Base-by-base conservation (phyloP, 2,797 vertebrate species). In the Muscicapa comitata region DNA sequence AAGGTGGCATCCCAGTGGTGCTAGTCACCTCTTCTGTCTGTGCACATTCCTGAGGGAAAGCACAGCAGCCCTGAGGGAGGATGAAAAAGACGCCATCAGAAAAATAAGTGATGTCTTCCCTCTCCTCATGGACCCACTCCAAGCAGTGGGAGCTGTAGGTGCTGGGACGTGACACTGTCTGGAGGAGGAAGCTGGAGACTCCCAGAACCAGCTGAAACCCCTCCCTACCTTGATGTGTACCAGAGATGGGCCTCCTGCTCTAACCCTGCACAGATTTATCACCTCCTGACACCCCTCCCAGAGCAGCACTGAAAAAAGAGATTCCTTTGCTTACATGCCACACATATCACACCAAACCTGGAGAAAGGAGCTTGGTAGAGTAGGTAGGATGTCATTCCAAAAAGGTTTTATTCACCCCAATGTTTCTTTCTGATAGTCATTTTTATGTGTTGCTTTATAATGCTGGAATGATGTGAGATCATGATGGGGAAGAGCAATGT, bases 361-460 rank as follows among this genome's bases (percentile, higher is more conserved):
- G 94, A 92, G 90, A 86, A 59, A 78, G 38, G n/a, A 86, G 16
- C 15, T 57, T 78, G 81, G 25, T 62, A 23, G 33, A 72, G 48
- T 80, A 93, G 72, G 73, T 78, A 67, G 51, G 29, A 58, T 70
- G 40, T 68, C 31, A 70, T 62, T 86, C 70, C 35, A 48, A 75
- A 95, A 93, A 86, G 38, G 73, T 71, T 82, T 94, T 92, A 42
- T 80, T 91, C 45, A 48, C 23, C 28, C 0, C 14, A 61, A 7
- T 42, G 51, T 85, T 85, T 86, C 77, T 54, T 87, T 88, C 68
- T 95, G 84, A 88, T 66, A 88, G 91, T 81, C 85, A 76, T 88
- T 97, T 96, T 96, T 91, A 96, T 93, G 89, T 84, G 85, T 45
- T 91, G 47, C 70, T 86, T 82, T 91, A 26, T 65, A 79, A 51